Percentiles rank a stretch among this genome's conserved stretches.
phyloP scores from a whole-genome alignment of 2,113 vertebrate species.

The Syrmaticus mikado region DNA sequence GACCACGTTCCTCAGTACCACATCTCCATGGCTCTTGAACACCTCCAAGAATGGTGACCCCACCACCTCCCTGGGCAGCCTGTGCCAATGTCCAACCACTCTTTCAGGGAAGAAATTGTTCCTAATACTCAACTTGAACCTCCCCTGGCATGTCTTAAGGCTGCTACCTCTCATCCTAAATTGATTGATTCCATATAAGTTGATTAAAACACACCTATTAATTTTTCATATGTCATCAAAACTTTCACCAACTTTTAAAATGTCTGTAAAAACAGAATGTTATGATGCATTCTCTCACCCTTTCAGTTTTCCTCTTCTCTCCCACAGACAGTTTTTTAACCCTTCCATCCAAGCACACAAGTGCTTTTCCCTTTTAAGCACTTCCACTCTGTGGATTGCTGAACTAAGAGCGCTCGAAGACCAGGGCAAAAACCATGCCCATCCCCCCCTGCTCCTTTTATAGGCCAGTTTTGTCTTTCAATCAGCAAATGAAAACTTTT shows the following conservation, averaged over 20 bases:
- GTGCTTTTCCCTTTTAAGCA: neutral
- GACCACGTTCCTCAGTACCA: too few relatives aligned
- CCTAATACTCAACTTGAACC: too few relatives aligned
- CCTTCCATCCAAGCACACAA: neutral
- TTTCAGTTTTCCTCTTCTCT: neutral
- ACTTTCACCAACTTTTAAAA: neutral
- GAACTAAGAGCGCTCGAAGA: neutral
- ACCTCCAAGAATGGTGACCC: too few relatives aligned
- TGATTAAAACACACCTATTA: neutral
- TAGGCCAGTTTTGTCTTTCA: conserved; percentile 40
- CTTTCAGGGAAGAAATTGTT: too few relatives aligned
- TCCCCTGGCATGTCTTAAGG: too few relatives aligned
- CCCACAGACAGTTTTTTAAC: conserved; percentile 5
- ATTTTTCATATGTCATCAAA: neutral
- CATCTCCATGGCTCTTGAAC: too few relatives aligned
- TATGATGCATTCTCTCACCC: neutral
- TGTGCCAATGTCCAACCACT: too few relatives aligned
- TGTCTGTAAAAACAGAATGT: neutral
- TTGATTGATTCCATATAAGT: neutral
- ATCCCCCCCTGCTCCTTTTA: conserved; percentile 32
- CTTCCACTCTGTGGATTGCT: neutral
- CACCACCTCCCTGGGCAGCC: too few relatives aligned
- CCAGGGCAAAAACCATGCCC: neutral
- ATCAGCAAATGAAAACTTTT: conserved; percentile 46
- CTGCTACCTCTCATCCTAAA: too few relatives aligned